Base-by-base conservation (phyloP, 2,113 vertebrate species). In the Onychostoma macrolepis region DNA sequence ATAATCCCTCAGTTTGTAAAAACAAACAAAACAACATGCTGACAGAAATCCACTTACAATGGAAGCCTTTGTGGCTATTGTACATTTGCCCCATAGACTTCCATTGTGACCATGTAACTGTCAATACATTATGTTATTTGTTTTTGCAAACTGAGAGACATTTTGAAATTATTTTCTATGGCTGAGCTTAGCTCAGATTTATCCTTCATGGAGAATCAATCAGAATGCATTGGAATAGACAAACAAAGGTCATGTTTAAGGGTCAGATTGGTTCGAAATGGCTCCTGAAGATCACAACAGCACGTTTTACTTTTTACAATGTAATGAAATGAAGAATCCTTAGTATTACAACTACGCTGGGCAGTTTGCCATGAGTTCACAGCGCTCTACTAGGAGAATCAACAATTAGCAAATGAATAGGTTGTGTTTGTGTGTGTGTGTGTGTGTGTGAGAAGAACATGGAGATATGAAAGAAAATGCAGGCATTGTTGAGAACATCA, bases 281-380 rank as follows among this genome's bases (percentile, higher is more conserved):
- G 6, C 26, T 19, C 8, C 13, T 77, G 17, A 78, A 53, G 13
- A 48, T 26, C 74, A 45, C n/a, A 24, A 38, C 17, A 38, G 1
- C 13, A 24, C 53, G 41, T n/a, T 80, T 26, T 17, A 12, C 21
- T 28, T 61, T 56, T 48, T 50, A 30, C 30, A 79, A 1, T 41
- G 19, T 24, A 56, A 12, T 21, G 1, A 53, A 79, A 50, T 50
- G 26, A 77, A 61, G 43, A 48, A 4, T 21, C 15, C 75, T 21
- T 50, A 77, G 45, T 21, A 15, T 77, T 48, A 77, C 6, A 17
- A 6, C 38, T 85, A 72, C 9, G 2, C 56, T 65, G 87, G 90
- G 87, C 87, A 90, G 36, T 4, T 78, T 85, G 77, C 85, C 88
- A 81, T 74, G 82, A 90, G 89, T 81, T 89, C 85, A 82, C 61